Percentiles rank a stretch among this genome's conserved stretches.
phyloP scores from a whole-genome alignment of 1,140 invertebrate species.

The Drosophila kepulauana region DNA sequence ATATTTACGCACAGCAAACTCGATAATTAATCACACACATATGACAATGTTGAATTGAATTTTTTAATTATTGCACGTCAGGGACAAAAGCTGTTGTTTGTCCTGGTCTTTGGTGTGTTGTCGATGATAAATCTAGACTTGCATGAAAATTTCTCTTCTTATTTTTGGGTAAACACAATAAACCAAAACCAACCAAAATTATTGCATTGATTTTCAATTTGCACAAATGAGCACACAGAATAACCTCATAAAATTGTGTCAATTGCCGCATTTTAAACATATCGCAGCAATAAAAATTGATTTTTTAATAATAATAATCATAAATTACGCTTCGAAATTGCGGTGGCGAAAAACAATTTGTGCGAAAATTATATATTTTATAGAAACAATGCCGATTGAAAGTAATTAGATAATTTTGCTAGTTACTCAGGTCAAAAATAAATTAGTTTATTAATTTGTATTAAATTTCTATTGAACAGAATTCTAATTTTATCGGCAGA shows the following conservation, averaged over 20 bases:
- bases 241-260: slow-evolving; percentile 19
- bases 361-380: slow-evolving; percentile 10
- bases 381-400: neutral
- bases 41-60: slow-evolving; percentile 21
- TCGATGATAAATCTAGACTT: neutral
- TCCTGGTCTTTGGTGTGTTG: neutral
- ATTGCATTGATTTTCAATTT: slow-evolving; percentile 53
- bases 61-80: slow-evolving; percentile 43
- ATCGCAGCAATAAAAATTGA: slow-evolving; percentile 9
- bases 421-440: neutral
- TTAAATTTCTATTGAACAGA: neutral
- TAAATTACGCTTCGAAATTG: neutral
- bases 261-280: slow-evolving; percentile 12
- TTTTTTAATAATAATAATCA: neutral
- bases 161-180: neutral
- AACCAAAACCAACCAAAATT: slow-evolving; percentile 5
- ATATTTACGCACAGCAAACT: slow-evolving; percentile 54
- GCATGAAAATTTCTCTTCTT: neutral
- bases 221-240: slow-evolving; percentile 23
- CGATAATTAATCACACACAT: slow-evolving; percentile 62
- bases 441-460: neutral
- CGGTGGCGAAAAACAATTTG: neutral
- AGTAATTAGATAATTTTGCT: neutral
- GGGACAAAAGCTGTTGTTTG: slow-evolving; percentile 12
- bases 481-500: too few species aligned